Evolutionary conservation across 2,797 vertebrate species (phyloP).

Genomic region (Numenius phaeopus): DNA sequence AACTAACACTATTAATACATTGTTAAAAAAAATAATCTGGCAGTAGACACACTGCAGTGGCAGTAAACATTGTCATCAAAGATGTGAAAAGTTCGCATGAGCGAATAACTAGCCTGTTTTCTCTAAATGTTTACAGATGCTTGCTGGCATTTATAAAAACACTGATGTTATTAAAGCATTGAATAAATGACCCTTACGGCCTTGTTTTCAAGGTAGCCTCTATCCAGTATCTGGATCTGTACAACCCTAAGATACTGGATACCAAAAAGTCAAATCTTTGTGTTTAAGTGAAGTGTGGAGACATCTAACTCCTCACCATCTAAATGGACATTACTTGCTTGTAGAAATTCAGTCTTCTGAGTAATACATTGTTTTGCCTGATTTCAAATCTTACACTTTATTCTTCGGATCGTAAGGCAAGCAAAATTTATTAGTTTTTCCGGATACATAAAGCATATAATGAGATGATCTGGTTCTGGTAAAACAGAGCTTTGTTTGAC

Average conservation of each 20-base stretch:
- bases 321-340: not conserved
- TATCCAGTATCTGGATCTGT: not conserved
- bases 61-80: not conserved
- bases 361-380: not conserved
- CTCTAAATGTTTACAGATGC: not conserved
- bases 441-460: not conserved
- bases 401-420: not conserved
- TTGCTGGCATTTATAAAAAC: not conserved
- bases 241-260: not conserved
- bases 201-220: not conserved
- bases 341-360: not conserved
- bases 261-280: not conserved
- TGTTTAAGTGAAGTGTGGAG: not conserved
- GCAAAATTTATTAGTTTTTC: not conserved
- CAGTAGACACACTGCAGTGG: not conserved
- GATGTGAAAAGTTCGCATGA: conserved; percentile 60
- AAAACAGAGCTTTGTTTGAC: not conserved
- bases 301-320: not conserved
- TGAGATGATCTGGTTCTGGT: not conserved
- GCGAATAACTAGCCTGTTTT: conserved; percentile 16
- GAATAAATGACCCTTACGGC: not conserved
- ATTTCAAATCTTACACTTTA: not conserved
- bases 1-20: conserved; percentile 60
- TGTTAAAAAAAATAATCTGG: not conserved
- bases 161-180: not conserved